These are phyloP conservation scores for Meandrina meandrites DNA, from an alignment of 92 coral and sea anemone species.

Conservation along the genomic window DNA sequence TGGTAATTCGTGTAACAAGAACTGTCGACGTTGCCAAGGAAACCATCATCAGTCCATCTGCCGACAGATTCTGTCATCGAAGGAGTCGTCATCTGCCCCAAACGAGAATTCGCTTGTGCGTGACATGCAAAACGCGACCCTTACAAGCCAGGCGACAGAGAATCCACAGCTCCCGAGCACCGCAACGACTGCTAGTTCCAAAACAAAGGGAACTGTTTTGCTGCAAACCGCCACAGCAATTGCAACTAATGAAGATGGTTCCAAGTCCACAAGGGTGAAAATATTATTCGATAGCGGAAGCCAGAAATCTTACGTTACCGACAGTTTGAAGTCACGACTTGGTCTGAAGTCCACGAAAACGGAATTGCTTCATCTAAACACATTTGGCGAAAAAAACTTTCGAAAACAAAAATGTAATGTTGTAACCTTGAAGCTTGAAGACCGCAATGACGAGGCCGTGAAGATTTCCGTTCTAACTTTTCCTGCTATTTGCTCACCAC, in stretches of 20 bases:
- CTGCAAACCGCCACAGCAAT: too few species aligned
- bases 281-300: conserved; percentile 65
- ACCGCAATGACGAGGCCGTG: conserved; percentile 24
- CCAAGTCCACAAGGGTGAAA: conserved; percentile 48
- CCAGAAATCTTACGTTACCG: conserved; percentile 57
- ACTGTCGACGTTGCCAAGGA: conserved; percentile 60
- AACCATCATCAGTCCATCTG: conserved; percentile 70
- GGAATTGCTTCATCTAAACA: conserved; percentile 57
- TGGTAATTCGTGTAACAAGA: conserved; percentile 39
- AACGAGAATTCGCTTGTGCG: conserved; percentile 5
- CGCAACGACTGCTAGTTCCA: conserved; percentile 49
- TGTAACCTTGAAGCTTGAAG: conserved; percentile 17
- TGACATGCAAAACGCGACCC: too few species aligned
- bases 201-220: conserved; percentile 43
- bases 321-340: conserved; percentile 60
- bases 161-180: conserved; percentile 1
- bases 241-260: conserved; percentile 57
- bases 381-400: conserved; percentile 47
- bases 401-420: conserved; percentile 53
- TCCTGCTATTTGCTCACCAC: conserved; percentile 61
- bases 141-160: too few species aligned
- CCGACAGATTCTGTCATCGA: conserved; percentile 21
- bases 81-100: conserved; percentile 18
- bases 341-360: conserved; percentile 47
- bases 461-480: conserved; percentile 49